Evolutionary conservation across 1,140 invertebrate genomes (phyloP), one percentile per base, ranked within the genome.

Genomic region (Geopemphigus sp.): DNA sequence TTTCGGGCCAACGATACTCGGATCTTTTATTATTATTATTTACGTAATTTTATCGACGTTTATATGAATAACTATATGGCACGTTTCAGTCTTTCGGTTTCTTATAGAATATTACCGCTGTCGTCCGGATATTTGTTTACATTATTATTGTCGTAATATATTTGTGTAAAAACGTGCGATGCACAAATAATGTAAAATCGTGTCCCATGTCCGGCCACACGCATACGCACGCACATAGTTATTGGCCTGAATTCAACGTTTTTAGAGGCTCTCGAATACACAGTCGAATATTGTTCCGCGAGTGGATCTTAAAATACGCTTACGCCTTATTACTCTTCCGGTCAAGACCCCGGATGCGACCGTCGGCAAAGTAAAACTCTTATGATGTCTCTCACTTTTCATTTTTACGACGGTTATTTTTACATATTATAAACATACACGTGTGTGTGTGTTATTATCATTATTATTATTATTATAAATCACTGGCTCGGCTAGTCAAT

Each of bases 241-340:
- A 72, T 72, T 72, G 68, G 68, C 68, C 26, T 54, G 68, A 32
- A 53, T 72, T 72, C 68, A 72, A 72, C 4, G 24, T 72, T 72
- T 26, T 63, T 26, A 11, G 50, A 54, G 19, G 45, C 47, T 32
- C 24, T 72, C 8, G 11, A 70, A 53, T 6, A 53, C 24, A 11
- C 45, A 68, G 39, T 50, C 4, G 22, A 26, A 68, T 26, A 29
- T 15, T n/a, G 50, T 53, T 53, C 50, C 68, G 47, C 11, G 32
- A 54, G 26, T 72, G 17, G 26, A 72, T 72, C 68, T 72, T 72
- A 32, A 72, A 72, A 72, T 72, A 72, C 24, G 68, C 47, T 53
- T 72, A 72, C 50, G 68, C 68, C 68, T 72, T 72, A 72, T 72
- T 72, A 72, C 68, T 47, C 68, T 72, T 72, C 24, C 68, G 68